Base-by-base conservation (phyloP, 2,113 vertebrate genomes). In the Paratilapia polleni region DNA sequence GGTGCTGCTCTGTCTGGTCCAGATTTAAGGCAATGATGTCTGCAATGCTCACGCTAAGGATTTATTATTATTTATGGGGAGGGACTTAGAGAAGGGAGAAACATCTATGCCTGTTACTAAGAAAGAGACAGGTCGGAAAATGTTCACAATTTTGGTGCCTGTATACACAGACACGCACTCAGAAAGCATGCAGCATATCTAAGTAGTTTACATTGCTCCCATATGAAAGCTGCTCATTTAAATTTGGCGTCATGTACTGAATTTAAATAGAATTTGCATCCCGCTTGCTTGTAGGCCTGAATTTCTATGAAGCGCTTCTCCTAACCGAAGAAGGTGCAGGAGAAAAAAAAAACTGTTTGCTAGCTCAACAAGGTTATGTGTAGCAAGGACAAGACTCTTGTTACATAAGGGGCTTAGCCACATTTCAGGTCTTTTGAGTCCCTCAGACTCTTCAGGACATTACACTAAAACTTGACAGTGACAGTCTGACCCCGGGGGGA, bases 41-140 rank as follows among this genome's bases (percentile, higher is more conserved):
- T 85, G 56, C 52, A 8, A 28, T 22, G 28, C 68, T 74, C 34
- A 57, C 54, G 41, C 19, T 57, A 20, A 85, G 56, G 56, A n/a
- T 63, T 38, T 49, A 84, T 64, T 87, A 87, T 89, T 91, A 92
- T 92, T 92, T 87, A 90, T 91, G 78, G 8, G 43, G 59, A 84
- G 78, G 76, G 87, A 85, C 10, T 61, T 6, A 0, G 56, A 70
- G 63, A 14, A 77, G 52, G 52, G 66, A 28, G 3, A 82, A 57
- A 68, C 9, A 19, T 54, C 38, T 43, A 31, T 73, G 63, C 31
- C 63, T 82, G 52, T 80, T 74, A 84, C 20, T 60, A 13, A 31
- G 15, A 64, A 24, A 62, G 36, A 60, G 6, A 73, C 3, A 3
- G 22, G 41, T 47, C 9, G 17, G 14, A 8, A 80, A 4, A 66